Base-by-base conservation (phyloP, 2,113 vertebrate species). In the Perccottus glenii region DNA sequence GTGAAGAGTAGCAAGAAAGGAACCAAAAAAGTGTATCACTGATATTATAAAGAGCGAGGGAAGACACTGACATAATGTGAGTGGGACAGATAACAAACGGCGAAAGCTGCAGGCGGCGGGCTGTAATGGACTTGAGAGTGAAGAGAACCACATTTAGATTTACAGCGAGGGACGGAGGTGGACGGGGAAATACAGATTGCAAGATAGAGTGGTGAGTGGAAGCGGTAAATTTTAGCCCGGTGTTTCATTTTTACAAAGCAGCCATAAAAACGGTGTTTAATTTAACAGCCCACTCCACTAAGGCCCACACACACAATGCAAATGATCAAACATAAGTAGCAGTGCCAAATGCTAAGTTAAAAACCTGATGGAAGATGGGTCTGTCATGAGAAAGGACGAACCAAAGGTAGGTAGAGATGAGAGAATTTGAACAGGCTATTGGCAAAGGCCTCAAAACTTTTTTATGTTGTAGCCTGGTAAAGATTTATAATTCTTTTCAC, bases 111-210 rank as follows among this genome's bases (percentile, higher is more conserved):
- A 72, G 81, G 84, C 83, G 85, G 76, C 73, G 70, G 81, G 84
- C 83, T 72, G 8, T 85, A 84, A 85, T 85, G 80, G 88, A 87
- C 85, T 86, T 85, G 62, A 83, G 85, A 88, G 88, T 88, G 78
- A 75, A 74, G 68, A 63, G 77, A 83, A 87, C 36, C 67, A 84
- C 81, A 64, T 77, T 83, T 70, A 83, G 81, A 88, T 88, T 88
- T 83, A 83, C 57, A 64, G 76, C 55, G 64, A 84, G 73, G 62
- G 78, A 81, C 60, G 74, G 74, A 71, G 38, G 72, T 84, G 76
- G 48, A 77, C 46, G 46, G 67, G 69, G 71, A 68, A 85, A 82
- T 40, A 68, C 71, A 49, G 48, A 80, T 59, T 44, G 77, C 56
- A 38, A 77, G 83, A 81, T 82, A 36, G 83, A 83, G 79, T 79